A percentile compares a stretch with the other conserved stretches of the same genome.
phyloP scores from a whole-genome alignment of 2,888 invertebrate genomes.

The Eupithecia subumbrata region DNA sequence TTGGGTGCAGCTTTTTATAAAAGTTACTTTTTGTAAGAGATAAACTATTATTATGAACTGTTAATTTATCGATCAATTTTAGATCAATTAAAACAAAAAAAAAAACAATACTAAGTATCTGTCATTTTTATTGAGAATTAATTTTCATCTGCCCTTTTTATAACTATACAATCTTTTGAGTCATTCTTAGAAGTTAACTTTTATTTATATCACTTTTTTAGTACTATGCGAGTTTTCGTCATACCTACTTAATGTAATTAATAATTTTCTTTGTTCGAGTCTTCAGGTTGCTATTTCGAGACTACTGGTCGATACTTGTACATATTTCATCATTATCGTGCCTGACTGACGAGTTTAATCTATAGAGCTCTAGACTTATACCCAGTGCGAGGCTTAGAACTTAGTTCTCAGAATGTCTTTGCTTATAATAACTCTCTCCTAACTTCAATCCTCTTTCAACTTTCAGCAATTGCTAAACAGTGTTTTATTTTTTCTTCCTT shows the following conservation, averaged over 20 bases:
- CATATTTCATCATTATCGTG: not conserved
- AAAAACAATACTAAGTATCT: not conserved
- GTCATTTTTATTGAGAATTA: not conserved
- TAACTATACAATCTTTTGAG: not conserved
- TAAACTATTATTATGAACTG: no score
- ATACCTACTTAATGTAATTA: not conserved
- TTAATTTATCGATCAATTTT: no score
- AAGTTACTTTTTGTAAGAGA: no score
- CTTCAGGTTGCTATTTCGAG: conserved; percentile 1
- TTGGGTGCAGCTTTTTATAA: no score
- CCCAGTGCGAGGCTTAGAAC: not conserved
- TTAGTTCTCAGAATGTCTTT: not conserved
- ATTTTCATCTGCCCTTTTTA: not conserved
- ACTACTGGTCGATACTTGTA: not conserved
- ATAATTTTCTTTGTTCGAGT: not conserved
- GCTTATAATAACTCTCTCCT: not conserved
- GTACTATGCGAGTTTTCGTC: not conserved
- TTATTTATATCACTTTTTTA: not conserved
- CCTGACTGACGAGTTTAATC: not conserved
- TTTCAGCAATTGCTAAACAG: not conserved
- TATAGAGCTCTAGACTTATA: not conserved
- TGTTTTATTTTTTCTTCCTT: not conserved
- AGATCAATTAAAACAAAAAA: no score
- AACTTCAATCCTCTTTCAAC: not conserved
- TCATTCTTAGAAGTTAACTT: not conserved